A percentile compares a stretch with the other conserved stretches of the same genome.
phyloP scores from a whole-genome alignment of 2,888 invertebrate species.

The Camptogramma bilineatum region DNA sequence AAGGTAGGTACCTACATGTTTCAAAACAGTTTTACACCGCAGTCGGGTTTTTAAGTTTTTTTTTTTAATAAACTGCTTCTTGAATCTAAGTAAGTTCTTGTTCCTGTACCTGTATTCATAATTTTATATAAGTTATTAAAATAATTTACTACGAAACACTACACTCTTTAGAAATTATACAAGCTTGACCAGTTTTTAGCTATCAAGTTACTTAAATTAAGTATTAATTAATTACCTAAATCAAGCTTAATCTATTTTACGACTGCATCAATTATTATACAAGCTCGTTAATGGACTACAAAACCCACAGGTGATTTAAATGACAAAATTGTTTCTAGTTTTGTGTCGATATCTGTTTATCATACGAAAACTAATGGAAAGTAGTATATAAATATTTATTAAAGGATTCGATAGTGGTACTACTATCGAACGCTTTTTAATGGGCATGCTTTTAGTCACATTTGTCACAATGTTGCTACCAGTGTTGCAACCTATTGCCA shows the following conservation, averaged over 20 bases:
- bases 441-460: background rate
- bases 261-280: constrained; percentile 21
- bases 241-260: constrained; percentile 17
- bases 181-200: background rate
- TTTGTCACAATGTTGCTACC: background rate
- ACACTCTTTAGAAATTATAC: background rate
- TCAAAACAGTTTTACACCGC: too few species aligned
- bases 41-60: too few species aligned
- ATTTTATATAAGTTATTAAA: too few species aligned
- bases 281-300: constrained; percentile 14
- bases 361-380: constrained; percentile 1
- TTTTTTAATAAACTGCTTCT: too few species aligned
- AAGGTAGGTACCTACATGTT: too few species aligned
- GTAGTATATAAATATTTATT: background rate
- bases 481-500: background rate
- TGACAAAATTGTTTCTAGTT: constrained; percentile 3
- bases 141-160: background rate
- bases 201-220: constrained; percentile 4
- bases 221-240: constrained; percentile 7
- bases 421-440: background rate
- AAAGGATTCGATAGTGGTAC: background rate
- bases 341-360: background rate
- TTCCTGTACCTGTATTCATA: too few species aligned
- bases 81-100: too few species aligned
- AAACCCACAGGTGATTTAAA: constrained; percentile 9